Evolutionary conservation across 2,797 vertebrate species (phyloP).

Genomic region (Sebastolobus altivelis): DNA sequence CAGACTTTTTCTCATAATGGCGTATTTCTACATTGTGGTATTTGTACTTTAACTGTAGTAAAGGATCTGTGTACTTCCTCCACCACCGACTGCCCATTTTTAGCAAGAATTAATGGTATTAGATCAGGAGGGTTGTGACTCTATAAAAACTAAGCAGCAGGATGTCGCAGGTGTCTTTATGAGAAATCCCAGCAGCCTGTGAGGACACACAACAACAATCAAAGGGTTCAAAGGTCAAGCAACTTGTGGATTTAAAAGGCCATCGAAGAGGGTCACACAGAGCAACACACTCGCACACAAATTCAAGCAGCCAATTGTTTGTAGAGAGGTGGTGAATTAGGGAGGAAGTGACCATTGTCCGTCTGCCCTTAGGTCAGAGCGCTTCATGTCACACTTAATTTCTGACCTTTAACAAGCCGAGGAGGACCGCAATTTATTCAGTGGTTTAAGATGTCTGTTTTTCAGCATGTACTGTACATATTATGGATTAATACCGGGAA

Average conservation of each 20-base stretch:
- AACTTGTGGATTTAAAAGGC: conserved; percentile 78
- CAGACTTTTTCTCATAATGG: not conserved
- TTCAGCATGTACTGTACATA: not conserved
- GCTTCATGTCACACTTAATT: conserved; percentile 67
- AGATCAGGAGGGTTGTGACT: conserved; percentile 41
- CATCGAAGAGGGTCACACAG: conserved; percentile 61
- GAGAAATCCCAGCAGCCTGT: conserved; percentile 61
- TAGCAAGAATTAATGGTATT: conserved; percentile 25
- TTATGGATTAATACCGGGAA: not conserved
- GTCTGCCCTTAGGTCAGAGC: conserved; percentile 66
- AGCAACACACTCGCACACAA: conserved; percentile 20
- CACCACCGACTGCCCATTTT: not conserved
- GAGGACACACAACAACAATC: conserved; percentile 54
- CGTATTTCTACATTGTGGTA: not conserved
- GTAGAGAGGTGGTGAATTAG: conserved; percentile 62
- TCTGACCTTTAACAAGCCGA: conserved; percentile 51
- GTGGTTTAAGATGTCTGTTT: conserved; percentile 19
- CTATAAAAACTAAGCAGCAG: conserved; percentile 41
- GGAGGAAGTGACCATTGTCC: conserved; percentile 79
- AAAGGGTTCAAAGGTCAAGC: conserved; percentile 73
- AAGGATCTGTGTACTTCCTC: not conserved
- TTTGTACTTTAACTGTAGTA: not conserved
- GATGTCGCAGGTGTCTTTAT: conserved; percentile 67
- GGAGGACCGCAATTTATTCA: conserved; percentile 40
- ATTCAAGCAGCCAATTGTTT: conserved; percentile 48